Base-by-base conservation (phyloP, 2,888 invertebrate genomes). In the Coecobrya sp. region DNA sequence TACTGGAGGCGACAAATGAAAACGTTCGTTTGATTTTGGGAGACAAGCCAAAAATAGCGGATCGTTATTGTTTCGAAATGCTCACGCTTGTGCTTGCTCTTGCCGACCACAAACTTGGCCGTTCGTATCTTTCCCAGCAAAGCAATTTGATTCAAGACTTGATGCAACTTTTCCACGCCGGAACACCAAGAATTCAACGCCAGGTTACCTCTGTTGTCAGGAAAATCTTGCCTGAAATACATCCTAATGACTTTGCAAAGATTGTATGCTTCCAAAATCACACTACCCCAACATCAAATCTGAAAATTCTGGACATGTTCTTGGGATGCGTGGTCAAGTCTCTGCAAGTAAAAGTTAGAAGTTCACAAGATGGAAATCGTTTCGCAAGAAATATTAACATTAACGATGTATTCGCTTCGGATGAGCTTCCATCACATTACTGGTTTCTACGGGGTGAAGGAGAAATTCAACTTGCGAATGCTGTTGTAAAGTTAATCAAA, bases 41-140 rank as follows among this genome's bases (percentile, higher is more conserved):
- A 89, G 94, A 94, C 93, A 85, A 94, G 92, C 93, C 94, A 22
- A 97, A 96, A 95, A 96, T 96, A 91, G 93, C 94, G 0, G 99
- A 99, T 96, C 98, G 98, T n/a, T 99, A 99, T 96, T 99, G 99
- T 96, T 99, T 99, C 95, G 99, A 99, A 96, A 98, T 99, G 98
- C 96, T 99, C 27, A 99, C 99, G 4, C 98, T 99, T 98, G 99
- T 98, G 81, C 96, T 99, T 95, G 99, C 99, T 0, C 96, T 99
- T 65, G 99, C 99, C 93, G 99, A 99, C 2, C 99, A 99, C 95
- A 97, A 97, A 0, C 98, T 99, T 0, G 99, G 99, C 0, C 96
- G 99, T 42, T 97, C 97, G 0, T 99, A 99, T 95, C 96, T 99
- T 16, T 98, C 99, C 0, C 98, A 98, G 95, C 98, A 99, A 95